Base-by-base conservation (phyloP, 2,113 vertebrate species). In the Bostrychus sinensis region DNA sequence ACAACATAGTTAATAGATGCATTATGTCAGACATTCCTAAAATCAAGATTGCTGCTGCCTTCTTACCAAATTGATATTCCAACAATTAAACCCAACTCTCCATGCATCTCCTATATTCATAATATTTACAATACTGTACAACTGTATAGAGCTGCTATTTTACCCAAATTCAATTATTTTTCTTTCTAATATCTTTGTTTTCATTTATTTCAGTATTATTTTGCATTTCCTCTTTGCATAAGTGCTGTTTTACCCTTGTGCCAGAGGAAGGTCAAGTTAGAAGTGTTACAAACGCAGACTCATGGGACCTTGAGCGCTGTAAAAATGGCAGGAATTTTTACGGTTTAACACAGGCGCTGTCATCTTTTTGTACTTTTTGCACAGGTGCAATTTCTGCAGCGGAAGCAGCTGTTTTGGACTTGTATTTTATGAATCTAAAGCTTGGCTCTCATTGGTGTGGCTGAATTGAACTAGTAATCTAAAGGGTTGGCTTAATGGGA, bases 251-350 rank as follows among this genome's bases (percentile, higher is more conserved):
- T 61, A 67, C 65, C 69, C 30, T 65, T 67, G 22, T 66, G 32
- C 50, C 19, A 65, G 23, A 42, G 41, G 20, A 56, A 66, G 42
- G 68, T 80, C 67, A 78, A 42, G 50, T 60, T 45, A 34, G 41
- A 57, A 8, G 13, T 66, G 70, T 75, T 76, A 69, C 66, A 80
- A 74, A 75, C 3, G 0, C 62, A 20, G 42, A 38, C 46, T 58
- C 53, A 17, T 13, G 20, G 51, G 50, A 51, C 32, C 41, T 45
- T 59, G 65, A 62, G 25, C 60, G 77, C 54, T 65, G 64, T 10
- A 71, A 71, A 55, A 69, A 85, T 61, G 17, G 55, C 34, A 69
- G 82, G 83, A 86, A 88, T 88, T 71, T 86, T 83, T 77, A 87
- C 69, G 55, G 76, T 86, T 83, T 38, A 71, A 77, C 71, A 73